phyloP scores from a whole-genome alignment of 2,797 vertebrate species.

The Loris lydekkerianus region DNA sequence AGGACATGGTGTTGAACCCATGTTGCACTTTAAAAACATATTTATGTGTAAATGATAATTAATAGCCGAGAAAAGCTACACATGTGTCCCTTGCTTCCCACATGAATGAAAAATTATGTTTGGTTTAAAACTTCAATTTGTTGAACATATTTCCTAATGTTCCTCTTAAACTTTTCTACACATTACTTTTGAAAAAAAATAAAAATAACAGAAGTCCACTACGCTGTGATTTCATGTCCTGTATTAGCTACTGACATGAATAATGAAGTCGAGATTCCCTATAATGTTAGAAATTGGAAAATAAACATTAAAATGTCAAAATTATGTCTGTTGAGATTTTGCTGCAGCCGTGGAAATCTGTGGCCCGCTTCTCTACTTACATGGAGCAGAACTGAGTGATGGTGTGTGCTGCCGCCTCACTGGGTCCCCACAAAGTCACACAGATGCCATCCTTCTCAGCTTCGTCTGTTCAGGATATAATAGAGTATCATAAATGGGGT shows the following conservation, averaged over 20 bases:
- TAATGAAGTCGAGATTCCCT: neutral
- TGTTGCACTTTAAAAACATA: neutral
- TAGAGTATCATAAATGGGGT: neutral
- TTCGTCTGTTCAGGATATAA: neutral
- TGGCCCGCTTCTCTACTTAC: neutral
- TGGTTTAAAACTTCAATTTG: neutral
- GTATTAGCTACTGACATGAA: neutral
- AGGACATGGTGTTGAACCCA: neutral
- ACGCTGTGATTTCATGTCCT: neutral
- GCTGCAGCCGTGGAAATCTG: no score
- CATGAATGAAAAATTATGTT: neutral
- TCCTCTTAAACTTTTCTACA: neutral
- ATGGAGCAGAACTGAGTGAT: neutral
- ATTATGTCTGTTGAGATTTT: neutral
- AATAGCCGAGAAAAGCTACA: neutral
- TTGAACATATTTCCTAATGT: no score
- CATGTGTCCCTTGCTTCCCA: neutral
- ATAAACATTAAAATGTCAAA: neutral
- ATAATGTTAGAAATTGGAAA: neutral
- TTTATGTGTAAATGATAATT: neutral
- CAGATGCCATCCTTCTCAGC: no score
- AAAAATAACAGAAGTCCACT: neutral
- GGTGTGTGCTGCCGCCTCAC: rapidly evolving
- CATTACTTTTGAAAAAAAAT: neutral
- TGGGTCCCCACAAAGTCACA: neutral